Evolutionary conservation across 2,888 invertebrate species (phyloP).

Genomic region (Plagodis pulveraria): DNA sequence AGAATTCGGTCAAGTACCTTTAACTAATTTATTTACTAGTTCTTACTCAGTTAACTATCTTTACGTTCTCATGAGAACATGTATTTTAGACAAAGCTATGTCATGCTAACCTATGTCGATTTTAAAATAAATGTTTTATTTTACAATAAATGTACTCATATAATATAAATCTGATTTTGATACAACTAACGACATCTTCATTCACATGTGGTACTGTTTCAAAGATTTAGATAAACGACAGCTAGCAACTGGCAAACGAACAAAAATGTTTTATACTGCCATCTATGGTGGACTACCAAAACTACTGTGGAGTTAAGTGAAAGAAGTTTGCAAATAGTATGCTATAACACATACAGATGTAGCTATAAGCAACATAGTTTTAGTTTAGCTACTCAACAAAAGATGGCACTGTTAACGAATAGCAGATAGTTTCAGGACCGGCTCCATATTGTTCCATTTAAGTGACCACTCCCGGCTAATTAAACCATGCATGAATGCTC

Average conservation of each 20-base stretch:
- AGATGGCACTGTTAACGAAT: conserved; percentile 44
- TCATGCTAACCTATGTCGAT: too few species aligned
- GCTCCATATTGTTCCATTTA: too few species aligned
- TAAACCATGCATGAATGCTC: too few species aligned
- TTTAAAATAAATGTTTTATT: too few species aligned
- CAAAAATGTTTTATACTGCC: conserved; percentile 23
- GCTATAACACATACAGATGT: conserved; percentile 31
- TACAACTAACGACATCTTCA: conserved; percentile 12
- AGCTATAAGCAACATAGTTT: conserved; percentile 6
- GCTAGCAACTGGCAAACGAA: neutral
- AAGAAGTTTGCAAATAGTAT: conserved; percentile 4
- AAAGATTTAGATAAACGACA: neutral
- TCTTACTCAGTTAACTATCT: too few species aligned
- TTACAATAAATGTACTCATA: too few species aligned
- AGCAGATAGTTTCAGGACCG: too few species aligned
- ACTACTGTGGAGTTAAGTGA: neutral
- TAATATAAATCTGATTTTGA: neutral
- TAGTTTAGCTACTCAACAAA: conserved; percentile 45
- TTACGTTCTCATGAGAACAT: neutral
- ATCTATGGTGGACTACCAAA: conserved; percentile 27
- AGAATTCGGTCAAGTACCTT: too few species aligned
- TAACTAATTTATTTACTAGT: too few species aligned
- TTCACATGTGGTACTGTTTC: neutral
- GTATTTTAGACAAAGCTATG: neutral
- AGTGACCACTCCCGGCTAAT: too few species aligned